Base-by-base conservation (phyloP, 2,797 vertebrate genomes). In the Aphelocoma californica region DNA sequence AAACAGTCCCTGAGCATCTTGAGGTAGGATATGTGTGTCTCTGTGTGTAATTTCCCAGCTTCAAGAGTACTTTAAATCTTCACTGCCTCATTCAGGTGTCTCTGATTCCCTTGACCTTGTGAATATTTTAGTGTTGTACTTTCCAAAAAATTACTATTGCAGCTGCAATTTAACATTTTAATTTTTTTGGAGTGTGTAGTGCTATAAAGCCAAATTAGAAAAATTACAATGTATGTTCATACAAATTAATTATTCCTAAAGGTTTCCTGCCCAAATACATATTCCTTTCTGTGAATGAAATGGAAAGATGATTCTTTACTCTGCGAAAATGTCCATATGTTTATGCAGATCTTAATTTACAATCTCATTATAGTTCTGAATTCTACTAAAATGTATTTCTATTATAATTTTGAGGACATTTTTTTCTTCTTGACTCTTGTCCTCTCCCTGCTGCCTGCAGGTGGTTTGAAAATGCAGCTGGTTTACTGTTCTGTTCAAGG, bases 241-340 rank as follows among this genome's bases (percentile, higher is more conserved):
- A 71, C 28, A 51, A 88, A 91, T 93, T 90, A 82, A 61, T 91
- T 83, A 54, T 92, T 83, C n/a, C 47, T 91, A 90, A 95, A 90
- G 32, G 81, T 92, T 83, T 95, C 28, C 54, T 72, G 73, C 44
- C 40, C 44, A 61, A 81, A 74, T 81, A 81, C 26, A 36, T 83
- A 40, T 72, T 83, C 54, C 19, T 88, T 69, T 78, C 14, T 28
- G 24, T 57, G 58, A 95, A 91, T 74, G 57, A 86, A 91, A 80
- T 17, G 28, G 64, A 65, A 92, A 72, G 26, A 36, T 32, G 32
- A 18, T 81, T 81, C 77, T 78, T 92, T 83, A 28, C 20, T 78
- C 14, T 58, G 34, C 8, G 14, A 73, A 73, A 79, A 62, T 16
- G 7, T 50, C 47, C 31, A 8, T n/a, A 14, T 77, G 24, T 70